Conservation (phyloP, 2,797 vertebrate genomes). For the Mastacembelus armatus region DNA sequence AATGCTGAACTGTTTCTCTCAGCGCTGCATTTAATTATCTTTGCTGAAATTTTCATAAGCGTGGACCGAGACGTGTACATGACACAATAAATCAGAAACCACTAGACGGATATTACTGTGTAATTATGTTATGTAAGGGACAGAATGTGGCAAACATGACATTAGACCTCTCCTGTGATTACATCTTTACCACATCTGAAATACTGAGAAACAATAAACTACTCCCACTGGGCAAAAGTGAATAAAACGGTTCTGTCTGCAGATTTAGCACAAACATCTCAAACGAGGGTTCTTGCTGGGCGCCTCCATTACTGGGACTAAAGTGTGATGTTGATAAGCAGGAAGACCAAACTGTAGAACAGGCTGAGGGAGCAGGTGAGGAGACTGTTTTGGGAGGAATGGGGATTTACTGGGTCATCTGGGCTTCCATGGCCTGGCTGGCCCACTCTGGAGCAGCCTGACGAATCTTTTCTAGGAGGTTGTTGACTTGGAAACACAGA, state of each 20-base stretch:
- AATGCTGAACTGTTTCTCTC: slow-evolving; percentile 3
- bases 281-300: neutral
- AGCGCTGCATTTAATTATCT: slow-evolving; percentile 52
- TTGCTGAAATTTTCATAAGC: slow-evolving; percentile 6
- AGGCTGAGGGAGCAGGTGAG: neutral
- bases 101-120: slow-evolving; percentile 14
- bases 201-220: neutral
- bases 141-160: slow-evolving; percentile 23
- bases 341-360: slow-evolving; percentile 21
- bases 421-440: slow-evolving; percentile 94
- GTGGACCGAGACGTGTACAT: slow-evolving; percentile 8
- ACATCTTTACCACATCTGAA: slow-evolving; percentile 4
- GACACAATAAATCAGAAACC: slow-evolving; percentile 20
- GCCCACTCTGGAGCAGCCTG: slow-evolving; percentile 96
- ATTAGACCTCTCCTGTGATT: neutral
- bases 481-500: slow-evolving; percentile 99
- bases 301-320: slow-evolving; percentile 1
- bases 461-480: slow-evolving; percentile 97
- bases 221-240: neutral
- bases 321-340: slow-evolving; percentile 25
- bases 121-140: slow-evolving; percentile 20
- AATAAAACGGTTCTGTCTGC: slow-evolving; percentile 11
- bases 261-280: neutral
- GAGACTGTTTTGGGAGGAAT: neutral
- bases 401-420: slow-evolving; percentile 92